Evolutionary conservation across 2,888 invertebrate genomes (phyloP).

Genomic region (Lepidochrysops patricia): DNA sequence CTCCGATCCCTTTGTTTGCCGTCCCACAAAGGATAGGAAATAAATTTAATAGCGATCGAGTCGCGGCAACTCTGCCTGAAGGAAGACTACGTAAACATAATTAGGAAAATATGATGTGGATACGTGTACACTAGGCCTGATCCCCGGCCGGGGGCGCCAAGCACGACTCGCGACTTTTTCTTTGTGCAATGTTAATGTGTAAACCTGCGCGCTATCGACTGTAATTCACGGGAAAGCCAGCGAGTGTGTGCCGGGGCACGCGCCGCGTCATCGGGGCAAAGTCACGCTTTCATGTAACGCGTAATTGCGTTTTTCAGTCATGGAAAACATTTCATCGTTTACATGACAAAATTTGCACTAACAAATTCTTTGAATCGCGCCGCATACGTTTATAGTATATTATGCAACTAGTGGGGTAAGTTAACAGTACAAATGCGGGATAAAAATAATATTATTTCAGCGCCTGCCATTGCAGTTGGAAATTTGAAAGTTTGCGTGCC

Average conservation of each 20-base stretch:
- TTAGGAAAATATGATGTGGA: constrained; percentile 33
- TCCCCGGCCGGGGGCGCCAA: constrained; percentile 27
- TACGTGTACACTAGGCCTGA: constrained; percentile 25
- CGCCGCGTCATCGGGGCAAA: neutral
- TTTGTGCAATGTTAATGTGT: constrained; percentile 17
- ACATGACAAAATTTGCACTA: neutral
- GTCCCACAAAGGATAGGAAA: constrained; percentile 26
- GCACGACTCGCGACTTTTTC: constrained; percentile 29
- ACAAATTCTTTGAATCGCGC: neutral
- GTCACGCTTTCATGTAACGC: neutral
- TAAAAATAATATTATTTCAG: no score
- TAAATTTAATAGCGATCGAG: constrained; percentile 33
- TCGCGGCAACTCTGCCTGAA: constrained; percentile 25
- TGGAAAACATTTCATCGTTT: neutral
- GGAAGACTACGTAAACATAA: constrained; percentile 34
- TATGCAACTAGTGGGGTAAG: no score
- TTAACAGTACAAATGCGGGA: no score
- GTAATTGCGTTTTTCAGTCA: neutral
- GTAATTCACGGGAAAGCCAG: neutral
- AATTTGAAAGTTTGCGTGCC: no score
- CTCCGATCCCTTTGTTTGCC: constrained; percentile 26
- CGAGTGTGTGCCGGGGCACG: neutral
- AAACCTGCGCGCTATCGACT: constrained; percentile 15
- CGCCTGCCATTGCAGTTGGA: no score
- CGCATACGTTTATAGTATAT: neutral